Evolutionary conservation across 2,888 invertebrate genomes (phyloP), one percentile per base, ranked within the genome.

Genomic region (Atrina japonica): DNA sequence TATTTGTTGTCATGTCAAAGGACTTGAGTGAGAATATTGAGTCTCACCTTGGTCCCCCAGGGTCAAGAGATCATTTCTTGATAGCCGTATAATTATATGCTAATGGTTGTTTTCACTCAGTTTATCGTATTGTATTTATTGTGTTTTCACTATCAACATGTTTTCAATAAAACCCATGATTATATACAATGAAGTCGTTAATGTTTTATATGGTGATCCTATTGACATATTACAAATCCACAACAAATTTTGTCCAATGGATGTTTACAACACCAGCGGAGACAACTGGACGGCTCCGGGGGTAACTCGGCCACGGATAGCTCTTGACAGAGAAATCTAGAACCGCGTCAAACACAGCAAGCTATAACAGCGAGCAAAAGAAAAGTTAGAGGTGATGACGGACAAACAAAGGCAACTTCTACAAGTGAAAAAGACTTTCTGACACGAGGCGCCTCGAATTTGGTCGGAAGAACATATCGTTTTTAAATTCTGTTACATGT

Each of bases 91-190:
- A 35, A 35, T 35, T 35, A 35, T 35, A 35, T 11, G 5, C 35
- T 35, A 35, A 35, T 35, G 35, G 35, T 35, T 35, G 35, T 35
- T 35, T 35, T 35, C 35, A 35, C 35, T 52, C 1, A 16, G 52
- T 52, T 16, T 52, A 52, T 52, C 52, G n/a, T 16, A 14, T 11
- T 14, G 18, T 23, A 25, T 23, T 21, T 25, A 21, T 5, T 23
- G 52, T 21, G 18, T 16, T 14, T 23, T 23, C 52, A 16, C 16
- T 52, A 25, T 52, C 25, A 23, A 52, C 52, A 52, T 52, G 52
- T 52, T 52, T 52, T 52, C 52, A 52, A 52, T 52, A 52, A 52
- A 52, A 52, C 23, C 25, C 11, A 23, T 52, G 25, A 52, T 52
- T 52, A 25, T 23, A 23, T 23, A 16, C 23, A 52, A 52, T 25